Percentiles rank a stretch among this genome's conserved stretches.
These are phyloP conservation scores for Danaus melanippus DNA, from an alignment of 1,140 invertebrate species.

Conservation along the genomic window DNA sequence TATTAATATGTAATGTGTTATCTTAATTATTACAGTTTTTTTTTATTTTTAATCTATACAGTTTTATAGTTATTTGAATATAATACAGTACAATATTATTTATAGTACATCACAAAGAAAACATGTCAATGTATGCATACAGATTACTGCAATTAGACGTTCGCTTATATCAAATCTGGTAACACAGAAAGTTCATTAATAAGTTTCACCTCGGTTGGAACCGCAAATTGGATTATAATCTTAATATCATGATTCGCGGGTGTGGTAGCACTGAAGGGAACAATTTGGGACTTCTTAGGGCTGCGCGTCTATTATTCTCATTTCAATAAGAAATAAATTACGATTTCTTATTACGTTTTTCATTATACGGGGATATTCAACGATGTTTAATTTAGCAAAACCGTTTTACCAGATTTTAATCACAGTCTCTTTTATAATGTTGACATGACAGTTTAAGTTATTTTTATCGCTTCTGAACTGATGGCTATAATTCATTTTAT, in stretches of 20 bases:
- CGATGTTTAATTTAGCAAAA: constrained; percentile 56
- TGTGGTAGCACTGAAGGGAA: constrained; percentile 40
- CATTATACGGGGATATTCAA: constrained; percentile 61
- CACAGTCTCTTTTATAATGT: constrained; percentile 10
- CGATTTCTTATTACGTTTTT: constrained; percentile 70
- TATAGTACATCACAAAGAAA: no score
- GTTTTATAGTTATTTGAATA: no score
- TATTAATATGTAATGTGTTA: no score
- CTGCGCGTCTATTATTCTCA: constrained; percentile 62
- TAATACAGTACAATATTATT: no score
- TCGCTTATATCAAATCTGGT: constrained; percentile 52
- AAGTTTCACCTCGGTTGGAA: constrained; percentile 50
- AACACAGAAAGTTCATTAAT: constrained; percentile 59
- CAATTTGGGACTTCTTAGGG: constrained; percentile 49
- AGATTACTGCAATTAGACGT: constrained; percentile 25
- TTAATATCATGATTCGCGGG: constrained; percentile 56
- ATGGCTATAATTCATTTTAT: not conserved
- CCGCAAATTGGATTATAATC: constrained; percentile 67
- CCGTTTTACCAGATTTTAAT: constrained; percentile 56
- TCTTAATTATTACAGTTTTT: no score
- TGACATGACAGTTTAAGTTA: constrained; percentile 22
- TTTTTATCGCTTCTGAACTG: constrained; percentile 5
- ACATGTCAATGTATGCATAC: no score
- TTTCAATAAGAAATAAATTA: constrained; percentile 72
- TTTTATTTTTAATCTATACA: no score